These are phyloP conservation scores for Celastrina argiolus DNA, from an alignment of 2,888 invertebrate species.

Conservation along the genomic window DNA sequence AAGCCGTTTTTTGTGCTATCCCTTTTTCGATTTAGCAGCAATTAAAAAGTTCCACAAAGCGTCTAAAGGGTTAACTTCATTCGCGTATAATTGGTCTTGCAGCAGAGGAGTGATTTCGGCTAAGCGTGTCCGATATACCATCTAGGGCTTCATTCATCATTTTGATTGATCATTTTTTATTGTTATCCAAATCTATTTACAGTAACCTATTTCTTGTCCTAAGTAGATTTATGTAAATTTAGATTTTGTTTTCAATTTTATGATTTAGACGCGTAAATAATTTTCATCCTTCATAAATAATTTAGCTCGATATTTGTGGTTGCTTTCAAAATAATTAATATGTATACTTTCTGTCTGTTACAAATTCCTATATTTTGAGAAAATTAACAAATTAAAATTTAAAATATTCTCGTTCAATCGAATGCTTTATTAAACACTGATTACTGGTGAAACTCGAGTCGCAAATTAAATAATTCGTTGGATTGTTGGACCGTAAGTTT, in stretches of 20 bases:
- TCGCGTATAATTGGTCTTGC: conserved; percentile 63
- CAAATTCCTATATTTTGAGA: no score
- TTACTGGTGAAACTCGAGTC: neutral
- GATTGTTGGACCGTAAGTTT: conserved; percentile 22
- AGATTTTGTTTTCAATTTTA: no score
- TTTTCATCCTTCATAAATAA: no score
- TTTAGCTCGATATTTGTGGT: no score
- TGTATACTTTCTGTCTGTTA: no score
- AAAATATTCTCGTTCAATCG: neutral
- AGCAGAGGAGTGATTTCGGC: conserved; percentile 26
- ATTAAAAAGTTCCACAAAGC: conserved; percentile 71
- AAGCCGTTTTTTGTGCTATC: conserved; percentile 53
- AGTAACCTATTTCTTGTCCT: no score
- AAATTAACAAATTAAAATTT: neutral
- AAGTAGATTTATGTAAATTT: no score
- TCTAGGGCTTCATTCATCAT: neutral
- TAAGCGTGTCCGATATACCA: conserved; percentile 7
- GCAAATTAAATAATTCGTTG: conserved; percentile 10
- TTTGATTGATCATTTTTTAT: conserved; percentile 1
- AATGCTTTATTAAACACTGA: neutral
- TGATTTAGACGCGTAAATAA: neutral
- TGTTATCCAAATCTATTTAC: neutral
- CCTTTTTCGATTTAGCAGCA: conserved; percentile 72
- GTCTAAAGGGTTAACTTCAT: conserved; percentile 66
- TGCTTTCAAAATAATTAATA: no score